phyloP scores from a whole-genome alignment of 2,797 vertebrate species.

The Smutsia temminckii region DNA sequence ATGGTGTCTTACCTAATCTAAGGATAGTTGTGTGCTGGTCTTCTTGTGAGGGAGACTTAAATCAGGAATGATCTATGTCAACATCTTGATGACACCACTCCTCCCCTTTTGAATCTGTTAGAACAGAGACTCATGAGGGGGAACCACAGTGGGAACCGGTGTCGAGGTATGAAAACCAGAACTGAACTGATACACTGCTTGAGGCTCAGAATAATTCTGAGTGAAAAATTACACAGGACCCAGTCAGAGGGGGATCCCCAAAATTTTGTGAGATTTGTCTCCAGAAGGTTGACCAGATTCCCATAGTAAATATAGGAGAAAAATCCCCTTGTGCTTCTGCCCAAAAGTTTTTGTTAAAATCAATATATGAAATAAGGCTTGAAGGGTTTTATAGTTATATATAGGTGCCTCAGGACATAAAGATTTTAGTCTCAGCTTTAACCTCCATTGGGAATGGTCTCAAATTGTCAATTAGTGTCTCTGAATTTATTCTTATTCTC shows the following conservation, averaged over 20 bases:
- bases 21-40: neutral
- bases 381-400: neutral
- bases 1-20: neutral
- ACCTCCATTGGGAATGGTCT: neutral
- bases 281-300: neutral
- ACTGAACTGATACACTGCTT: neutral
- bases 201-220: neutral
- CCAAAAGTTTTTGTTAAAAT: slow-evolving; percentile 7
- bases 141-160: neutral
- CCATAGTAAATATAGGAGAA: neutral
- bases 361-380: neutral
- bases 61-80: neutral
- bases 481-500: neutral
- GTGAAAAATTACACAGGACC: neutral
- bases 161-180: neutral
- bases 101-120: neutral
- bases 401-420: neutral
- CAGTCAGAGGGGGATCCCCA: neutral
- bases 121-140: neutral
- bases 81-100: neutral
- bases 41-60: neutral
- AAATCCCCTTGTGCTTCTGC: neutral
- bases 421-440: neutral
- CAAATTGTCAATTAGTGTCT: neutral
- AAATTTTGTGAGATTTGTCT: neutral